A percentile compares a stretch with the other conserved stretches of the same genome.
Evolutionary conservation across 23 tunicate species (phyloP).

Genomic region (Trididemnum miniatum): DNA sequence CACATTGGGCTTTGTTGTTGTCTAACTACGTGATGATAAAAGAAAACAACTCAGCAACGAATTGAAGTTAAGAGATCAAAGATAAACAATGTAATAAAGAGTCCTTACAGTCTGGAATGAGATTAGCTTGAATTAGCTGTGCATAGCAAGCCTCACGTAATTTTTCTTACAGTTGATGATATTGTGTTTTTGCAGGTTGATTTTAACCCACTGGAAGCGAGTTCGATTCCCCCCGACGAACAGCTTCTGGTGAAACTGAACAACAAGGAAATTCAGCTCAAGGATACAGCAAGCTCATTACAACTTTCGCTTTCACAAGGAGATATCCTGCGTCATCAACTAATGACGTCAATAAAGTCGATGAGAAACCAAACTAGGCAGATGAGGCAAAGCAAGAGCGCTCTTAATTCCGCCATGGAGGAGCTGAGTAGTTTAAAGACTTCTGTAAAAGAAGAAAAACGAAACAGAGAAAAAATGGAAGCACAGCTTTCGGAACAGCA

Average conservation of each 20-base stretch:
- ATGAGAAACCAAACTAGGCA: slow-evolving; percentile 40
- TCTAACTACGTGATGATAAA: too few species aligned
- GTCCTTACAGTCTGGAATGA: too few species aligned
- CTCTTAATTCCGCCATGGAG: slow-evolving; percentile 32
- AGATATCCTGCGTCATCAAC: slow-evolving; percentile 56
- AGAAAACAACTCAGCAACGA: too few species aligned
- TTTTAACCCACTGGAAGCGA: too few species aligned
- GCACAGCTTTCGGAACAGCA: neutral
- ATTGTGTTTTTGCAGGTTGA: too few species aligned
- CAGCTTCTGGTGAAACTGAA: neutral
- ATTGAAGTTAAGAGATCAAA: too few species aligned
- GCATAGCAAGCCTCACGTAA: too few species aligned
- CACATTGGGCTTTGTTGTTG: too few species aligned
- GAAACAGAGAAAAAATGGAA: neutral
- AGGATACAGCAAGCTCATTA: slow-evolving; percentile 51
- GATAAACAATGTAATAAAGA: too few species aligned
- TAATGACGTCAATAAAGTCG: slow-evolving; percentile 40
- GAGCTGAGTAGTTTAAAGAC: slow-evolving; percentile 19
- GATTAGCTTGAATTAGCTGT: too few species aligned
- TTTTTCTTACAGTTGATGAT: too few species aligned
- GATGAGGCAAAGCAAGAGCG: slow-evolving; percentile 30
- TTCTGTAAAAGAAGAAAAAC: neutral
- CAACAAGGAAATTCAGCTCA: slow-evolving; percentile 25
- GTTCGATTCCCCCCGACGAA: too few species aligned
- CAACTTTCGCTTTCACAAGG: slow-evolving; percentile 37